phyloP scores from a whole-genome alignment of 1,140 invertebrate species.

The Cherax quadricarinatus region DNA sequence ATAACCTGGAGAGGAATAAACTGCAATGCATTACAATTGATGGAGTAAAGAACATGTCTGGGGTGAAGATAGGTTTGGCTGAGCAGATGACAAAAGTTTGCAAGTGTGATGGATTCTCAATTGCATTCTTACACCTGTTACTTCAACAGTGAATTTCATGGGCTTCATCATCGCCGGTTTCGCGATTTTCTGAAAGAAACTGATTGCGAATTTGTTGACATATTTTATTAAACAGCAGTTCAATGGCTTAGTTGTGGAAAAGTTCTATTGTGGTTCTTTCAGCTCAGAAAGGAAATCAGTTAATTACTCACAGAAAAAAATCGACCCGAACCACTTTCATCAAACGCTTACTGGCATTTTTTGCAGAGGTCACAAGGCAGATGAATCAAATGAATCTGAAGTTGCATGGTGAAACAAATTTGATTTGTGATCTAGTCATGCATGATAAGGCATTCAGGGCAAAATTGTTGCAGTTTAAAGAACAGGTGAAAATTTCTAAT shows the following conservation, averaged over 20 bases:
- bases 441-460: no score
- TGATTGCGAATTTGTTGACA: constrained; percentile 30
- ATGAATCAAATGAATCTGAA: constrained; percentile 32
- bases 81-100: neutral
- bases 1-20: no score
- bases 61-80: neutral
- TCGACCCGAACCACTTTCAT: neutral
- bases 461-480: neutral
- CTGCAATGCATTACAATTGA: no score
- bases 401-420: constrained; percentile 26
- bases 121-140: constrained; percentile 17
- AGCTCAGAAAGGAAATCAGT: constrained; percentile 8
- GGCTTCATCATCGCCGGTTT: constrained; percentile 34
- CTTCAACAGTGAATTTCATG: constrained; percentile 31
- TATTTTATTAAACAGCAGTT: constrained; percentile 34
- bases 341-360: neutral
- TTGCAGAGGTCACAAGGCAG: constrained; percentile 23
- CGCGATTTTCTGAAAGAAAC: constrained; percentile 31
- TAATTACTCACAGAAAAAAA: constrained; percentile 4
- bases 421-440: no score
- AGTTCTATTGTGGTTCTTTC: constrained; percentile 10
- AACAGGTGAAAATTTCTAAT: no score
- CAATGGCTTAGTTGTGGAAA: constrained; percentile 21
- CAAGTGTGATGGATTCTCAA: neutral
- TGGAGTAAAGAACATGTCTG: no score